phyloP scores from a whole-genome alignment of 2,113 vertebrate species.

The Lophius piscatorius region DNA sequence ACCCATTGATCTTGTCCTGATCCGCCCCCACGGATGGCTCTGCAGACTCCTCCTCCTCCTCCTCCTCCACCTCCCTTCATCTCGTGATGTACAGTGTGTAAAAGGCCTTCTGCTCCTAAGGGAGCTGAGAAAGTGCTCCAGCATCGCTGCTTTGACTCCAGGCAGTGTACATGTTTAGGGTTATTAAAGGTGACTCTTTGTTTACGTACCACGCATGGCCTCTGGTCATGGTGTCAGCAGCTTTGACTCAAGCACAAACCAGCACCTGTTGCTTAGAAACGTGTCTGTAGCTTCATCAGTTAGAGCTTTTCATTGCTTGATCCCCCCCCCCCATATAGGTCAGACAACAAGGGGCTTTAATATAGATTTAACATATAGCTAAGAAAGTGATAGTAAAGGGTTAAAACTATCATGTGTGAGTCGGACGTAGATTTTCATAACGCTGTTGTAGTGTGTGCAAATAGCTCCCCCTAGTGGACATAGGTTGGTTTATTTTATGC shows the following conservation, averaged over 20 bases:
- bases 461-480: no score
- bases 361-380: no score
- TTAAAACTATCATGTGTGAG: no score
- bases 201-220: conserved; percentile 21
- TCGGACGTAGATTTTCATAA: no score
- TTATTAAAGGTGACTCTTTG: conserved; percentile 15
- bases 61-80: conserved; percentile 6
- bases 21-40: conserved; percentile 52
- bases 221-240: conserved; percentile 8
- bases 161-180: background rate
- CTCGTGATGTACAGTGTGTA: conserved; percentile 27
- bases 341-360: no score
- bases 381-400: no score
- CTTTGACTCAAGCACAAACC: background rate
- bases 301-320: no score
- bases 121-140: conserved; percentile 31
- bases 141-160: conserved; percentile 9
- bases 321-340: no score
- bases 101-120: conserved; percentile 36
- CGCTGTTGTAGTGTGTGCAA: no score
- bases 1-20: conserved; percentile 74
- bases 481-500: no score
- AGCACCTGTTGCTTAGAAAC: no score
- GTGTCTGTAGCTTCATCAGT: no score
- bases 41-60: conserved; percentile 8